These are phyloP conservation scores for Plusia festucae DNA, from an alignment of 2,888 invertebrate species.

Conservation along the genomic window DNA sequence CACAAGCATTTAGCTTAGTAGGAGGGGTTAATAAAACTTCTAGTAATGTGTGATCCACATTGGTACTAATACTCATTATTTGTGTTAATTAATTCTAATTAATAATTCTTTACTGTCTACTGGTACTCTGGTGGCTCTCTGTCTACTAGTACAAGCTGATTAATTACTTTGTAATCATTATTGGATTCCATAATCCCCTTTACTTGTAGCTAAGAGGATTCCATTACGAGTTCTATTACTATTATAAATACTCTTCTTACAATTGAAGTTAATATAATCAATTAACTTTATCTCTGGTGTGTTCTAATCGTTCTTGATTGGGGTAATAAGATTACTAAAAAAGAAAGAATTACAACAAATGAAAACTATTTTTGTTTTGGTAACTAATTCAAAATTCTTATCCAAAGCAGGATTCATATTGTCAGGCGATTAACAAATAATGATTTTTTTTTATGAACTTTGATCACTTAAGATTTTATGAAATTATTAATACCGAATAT, in stretches of 20 bases:
- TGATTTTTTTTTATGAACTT: background rate
- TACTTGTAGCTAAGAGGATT: conserved; percentile 45
- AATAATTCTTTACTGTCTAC: no score
- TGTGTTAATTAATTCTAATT: background rate
- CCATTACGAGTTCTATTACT: conserved; percentile 18
- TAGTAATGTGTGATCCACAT: no score
- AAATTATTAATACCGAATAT: no score
- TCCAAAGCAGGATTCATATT: no score
- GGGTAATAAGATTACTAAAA: background rate
- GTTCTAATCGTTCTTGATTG: background rate
- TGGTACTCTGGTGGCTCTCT: no score
- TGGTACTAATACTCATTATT: no score
- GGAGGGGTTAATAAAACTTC: no score
- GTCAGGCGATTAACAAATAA: no score
- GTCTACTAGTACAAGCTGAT: background rate
- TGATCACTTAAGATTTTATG: background rate
- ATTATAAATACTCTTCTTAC: background rate
- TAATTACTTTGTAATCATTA: conserved; percentile 32
- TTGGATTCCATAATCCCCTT: conserved; percentile 39
- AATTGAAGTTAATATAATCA: background rate
- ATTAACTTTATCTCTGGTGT: background rate
- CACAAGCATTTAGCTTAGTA: no score
- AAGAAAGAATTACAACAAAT: background rate
- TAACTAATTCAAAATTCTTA: background rate
- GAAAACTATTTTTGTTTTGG: background rate